phyloP scores from a whole-genome alignment of 2,113 vertebrate genomes.

The Anolis sagrei region DNA sequence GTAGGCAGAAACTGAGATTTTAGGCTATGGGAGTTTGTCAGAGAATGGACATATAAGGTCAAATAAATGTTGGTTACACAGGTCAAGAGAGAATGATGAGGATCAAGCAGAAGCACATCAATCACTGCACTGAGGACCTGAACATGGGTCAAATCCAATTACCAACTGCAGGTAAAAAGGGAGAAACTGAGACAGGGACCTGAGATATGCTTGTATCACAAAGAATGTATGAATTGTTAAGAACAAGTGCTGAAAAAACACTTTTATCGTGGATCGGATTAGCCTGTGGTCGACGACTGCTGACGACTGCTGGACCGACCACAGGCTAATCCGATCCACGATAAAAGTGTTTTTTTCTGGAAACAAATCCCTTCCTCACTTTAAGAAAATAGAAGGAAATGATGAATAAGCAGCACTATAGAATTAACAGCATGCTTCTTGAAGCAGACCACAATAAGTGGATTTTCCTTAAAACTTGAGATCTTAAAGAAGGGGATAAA shows the following conservation, averaged over 20 bases:
- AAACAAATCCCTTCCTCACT: not conserved
- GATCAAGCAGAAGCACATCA: slow-evolving; percentile 44
- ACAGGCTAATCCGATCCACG: too few relatives aligned
- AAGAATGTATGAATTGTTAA: slow-evolving; percentile 23
- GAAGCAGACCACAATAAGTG: not conserved
- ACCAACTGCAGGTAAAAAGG: slow-evolving; percentile 29
- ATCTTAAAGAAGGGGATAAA: not conserved
- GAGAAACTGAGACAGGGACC: slow-evolving; percentile 10
- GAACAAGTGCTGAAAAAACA: not conserved
- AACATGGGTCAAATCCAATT: slow-evolving; percentile 58
- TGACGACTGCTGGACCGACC: too few relatives aligned
- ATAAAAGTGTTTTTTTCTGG: not conserved
- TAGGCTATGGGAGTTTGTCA: slow-evolving; percentile 34
- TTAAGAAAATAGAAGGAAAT: not conserved
- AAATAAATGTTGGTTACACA: slow-evolving; percentile 51
- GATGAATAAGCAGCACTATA: not conserved
- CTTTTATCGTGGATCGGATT: too few relatives aligned
- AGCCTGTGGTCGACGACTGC: too few relatives aligned
- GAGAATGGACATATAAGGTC: slow-evolving; percentile 35
- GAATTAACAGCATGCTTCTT: not conserved
- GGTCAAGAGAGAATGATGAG: slow-evolving; percentile 44
- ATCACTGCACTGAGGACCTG: slow-evolving; percentile 50
- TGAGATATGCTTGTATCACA: slow-evolving; percentile 44
- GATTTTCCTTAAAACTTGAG: not conserved
- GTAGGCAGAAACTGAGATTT: slow-evolving; percentile 44